Evolutionary conservation across 2,797 vertebrate genomes (phyloP).

Genomic region (Masticophis lateralis): DNA sequence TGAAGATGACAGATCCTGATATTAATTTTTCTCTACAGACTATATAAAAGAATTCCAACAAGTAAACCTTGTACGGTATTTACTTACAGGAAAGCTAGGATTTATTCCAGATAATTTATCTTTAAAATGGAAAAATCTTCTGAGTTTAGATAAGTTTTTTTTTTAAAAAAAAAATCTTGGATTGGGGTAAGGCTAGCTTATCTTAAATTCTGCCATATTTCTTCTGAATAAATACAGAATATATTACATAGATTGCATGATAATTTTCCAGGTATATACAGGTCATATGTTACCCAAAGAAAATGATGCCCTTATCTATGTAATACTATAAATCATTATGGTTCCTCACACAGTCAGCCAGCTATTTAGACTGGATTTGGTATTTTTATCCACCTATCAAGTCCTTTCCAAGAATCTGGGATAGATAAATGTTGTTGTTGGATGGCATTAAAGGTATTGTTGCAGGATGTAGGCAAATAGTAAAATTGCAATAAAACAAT

Average conservation of each 20-base stretch:
- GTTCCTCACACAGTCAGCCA: background rate
- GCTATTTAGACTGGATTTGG: background rate
- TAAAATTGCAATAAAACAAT: background rate
- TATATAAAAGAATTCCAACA: constrained; percentile 7
- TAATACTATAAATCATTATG: background rate
- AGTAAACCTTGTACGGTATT: background rate
- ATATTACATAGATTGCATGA: background rate
- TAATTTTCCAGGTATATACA: background rate
- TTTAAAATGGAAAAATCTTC: background rate
- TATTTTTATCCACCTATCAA: background rate
- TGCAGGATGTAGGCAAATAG: too few relatives aligned
- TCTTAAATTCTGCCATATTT: background rate
- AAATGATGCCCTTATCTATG: background rate
- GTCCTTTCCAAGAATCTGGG: background rate
- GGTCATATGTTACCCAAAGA: background rate
- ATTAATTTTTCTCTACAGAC: background rate
- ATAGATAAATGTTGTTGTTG: background rate
- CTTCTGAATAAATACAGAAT: background rate
- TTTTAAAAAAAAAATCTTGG: background rate
- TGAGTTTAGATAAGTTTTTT: background rate
- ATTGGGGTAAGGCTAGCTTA: background rate
- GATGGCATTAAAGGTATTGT: background rate
- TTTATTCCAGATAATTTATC: background rate
- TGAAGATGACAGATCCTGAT: background rate
- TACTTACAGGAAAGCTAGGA: background rate